Percentiles rank a stretch among this genome's conserved stretches.
phyloP scores from a whole-genome alignment of 2,113 vertebrate species.

The Nibea albiflora region DNA sequence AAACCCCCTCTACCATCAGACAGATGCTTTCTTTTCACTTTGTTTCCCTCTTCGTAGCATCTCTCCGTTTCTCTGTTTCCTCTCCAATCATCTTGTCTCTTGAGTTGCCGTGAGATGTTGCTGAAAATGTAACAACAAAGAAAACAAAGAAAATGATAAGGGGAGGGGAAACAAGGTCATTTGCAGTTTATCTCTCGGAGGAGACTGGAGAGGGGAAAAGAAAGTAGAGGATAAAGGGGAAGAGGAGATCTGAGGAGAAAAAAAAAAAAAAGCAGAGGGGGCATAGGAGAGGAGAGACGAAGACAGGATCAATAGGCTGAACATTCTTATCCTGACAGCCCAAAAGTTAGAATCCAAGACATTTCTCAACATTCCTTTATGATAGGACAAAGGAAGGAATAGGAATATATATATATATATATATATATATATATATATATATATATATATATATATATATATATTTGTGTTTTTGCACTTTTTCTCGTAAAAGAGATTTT shows the following conservation, averaged over 20 bases:
- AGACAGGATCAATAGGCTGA: slow-evolving; percentile 64
- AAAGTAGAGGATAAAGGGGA: slow-evolving; percentile 38
- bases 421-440: not conserved
- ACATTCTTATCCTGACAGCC: not conserved
- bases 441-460: too few species aligned
- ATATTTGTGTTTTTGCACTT: not conserved
- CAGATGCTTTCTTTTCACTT: slow-evolving; percentile 52
- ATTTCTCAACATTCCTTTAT: not conserved
- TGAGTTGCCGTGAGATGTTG: slow-evolving; percentile 63
- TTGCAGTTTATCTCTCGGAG: slow-evolving; percentile 73
- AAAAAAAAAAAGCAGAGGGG: not conserved
- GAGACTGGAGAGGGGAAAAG: slow-evolving; percentile 42
- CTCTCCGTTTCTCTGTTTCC: slow-evolving; percentile 60
- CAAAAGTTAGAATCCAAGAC: not conserved
- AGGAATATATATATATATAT: not conserved
- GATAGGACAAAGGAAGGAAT: too few species aligned
- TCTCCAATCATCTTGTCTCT: slow-evolving; percentile 62
- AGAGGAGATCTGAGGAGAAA: slow-evolving; percentile 54
- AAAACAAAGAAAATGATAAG: slow-evolving; percentile 64
- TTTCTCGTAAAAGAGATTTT: not conserved
- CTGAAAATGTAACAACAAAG: slow-evolving; percentile 74
- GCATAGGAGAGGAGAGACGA: slow-evolving; percentile 26
- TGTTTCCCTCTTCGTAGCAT: slow-evolving; percentile 35
- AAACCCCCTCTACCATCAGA: slow-evolving; percentile 56
- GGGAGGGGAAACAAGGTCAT: slow-evolving; percentile 76